Conservation (phyloP, 2,888 invertebrate species). For the Boloria selene region DNA sequence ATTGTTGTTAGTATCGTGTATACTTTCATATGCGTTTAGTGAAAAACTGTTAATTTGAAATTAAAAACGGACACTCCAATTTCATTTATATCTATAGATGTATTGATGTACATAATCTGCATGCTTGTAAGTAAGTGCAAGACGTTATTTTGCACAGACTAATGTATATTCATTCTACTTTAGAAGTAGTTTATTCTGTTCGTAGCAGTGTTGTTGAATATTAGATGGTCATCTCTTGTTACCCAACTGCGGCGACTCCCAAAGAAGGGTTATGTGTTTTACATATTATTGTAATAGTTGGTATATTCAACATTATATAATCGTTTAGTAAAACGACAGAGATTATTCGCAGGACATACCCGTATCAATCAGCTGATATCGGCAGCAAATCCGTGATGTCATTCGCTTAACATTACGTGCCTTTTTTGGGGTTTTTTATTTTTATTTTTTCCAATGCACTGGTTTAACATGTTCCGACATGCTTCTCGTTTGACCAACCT, state of each 20-base stretch:
- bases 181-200: too few species aligned
- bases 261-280: too few species aligned
- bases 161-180: too few species aligned
- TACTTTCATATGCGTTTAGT: too few species aligned
- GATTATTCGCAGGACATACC: constrained; percentile 41
- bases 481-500: constrained; percentile 56
- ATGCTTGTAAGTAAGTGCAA: too few species aligned
- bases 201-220: neutral
- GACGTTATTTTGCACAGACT: too few species aligned
- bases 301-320: constrained; percentile 17
- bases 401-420: constrained; percentile 53
- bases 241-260: too few species aligned
- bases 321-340: constrained; percentile 21
- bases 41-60: too few species aligned
- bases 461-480: constrained; percentile 59
- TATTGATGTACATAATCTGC: too few species aligned
- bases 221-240: neutral
- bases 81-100: too few species aligned
- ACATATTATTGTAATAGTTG: neutral
- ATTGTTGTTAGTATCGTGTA: too few species aligned
- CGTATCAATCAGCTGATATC: constrained; percentile 52
- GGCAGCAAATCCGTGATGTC: constrained; percentile 52
- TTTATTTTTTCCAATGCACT: constrained; percentile 42
- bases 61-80: too few species aligned
- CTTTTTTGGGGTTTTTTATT: constrained; percentile 35